Evolutionary conservation across 2,888 invertebrate genomes (phyloP).

Genomic region (Acrocera orbiculus): DNA sequence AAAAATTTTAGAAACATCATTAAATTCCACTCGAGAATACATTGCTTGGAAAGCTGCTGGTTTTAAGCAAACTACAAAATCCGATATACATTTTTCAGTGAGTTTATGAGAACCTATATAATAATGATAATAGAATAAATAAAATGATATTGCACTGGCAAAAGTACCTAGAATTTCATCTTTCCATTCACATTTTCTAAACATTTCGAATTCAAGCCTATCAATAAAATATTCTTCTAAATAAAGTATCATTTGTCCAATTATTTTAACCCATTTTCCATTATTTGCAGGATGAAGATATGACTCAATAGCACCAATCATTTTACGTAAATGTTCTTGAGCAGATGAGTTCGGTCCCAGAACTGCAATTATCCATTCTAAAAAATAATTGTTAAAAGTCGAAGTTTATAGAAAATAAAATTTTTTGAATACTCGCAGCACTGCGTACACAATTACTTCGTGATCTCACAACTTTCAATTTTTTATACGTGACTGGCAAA

Average conservation of each 20-base stretch:
- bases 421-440: conserved; percentile 13
- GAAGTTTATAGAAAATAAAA: background rate
- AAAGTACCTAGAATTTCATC: conserved; percentile 15
- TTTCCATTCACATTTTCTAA: conserved; percentile 29
- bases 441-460: conserved; percentile 27
- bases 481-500: conserved; percentile 61
- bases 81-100: conserved; percentile 61
- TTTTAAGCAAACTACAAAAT: conserved; percentile 59
- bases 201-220: conserved; percentile 32
- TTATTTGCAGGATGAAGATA: conserved; percentile 80
- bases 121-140: conserved; percentile 2
- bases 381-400: background rate
- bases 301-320: conserved; percentile 67
- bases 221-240: conserved; percentile 47
- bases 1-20: conserved; percentile 47
- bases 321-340: conserved; percentile 55
- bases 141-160: conserved; percentile 2
- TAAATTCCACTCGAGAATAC: conserved; percentile 50
- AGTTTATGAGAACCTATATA: conserved; percentile 48
- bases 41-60: conserved; percentile 61
- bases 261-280: conserved; percentile 58
- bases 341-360: conserved; percentile 50
- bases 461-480: conserved; percentile 38
- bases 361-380: conserved; percentile 39
- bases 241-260: conserved; percentile 49